Base-by-base conservation (phyloP, 53 echinoderm and acorn worm genomes). In the Crossaster papposus region DNA sequence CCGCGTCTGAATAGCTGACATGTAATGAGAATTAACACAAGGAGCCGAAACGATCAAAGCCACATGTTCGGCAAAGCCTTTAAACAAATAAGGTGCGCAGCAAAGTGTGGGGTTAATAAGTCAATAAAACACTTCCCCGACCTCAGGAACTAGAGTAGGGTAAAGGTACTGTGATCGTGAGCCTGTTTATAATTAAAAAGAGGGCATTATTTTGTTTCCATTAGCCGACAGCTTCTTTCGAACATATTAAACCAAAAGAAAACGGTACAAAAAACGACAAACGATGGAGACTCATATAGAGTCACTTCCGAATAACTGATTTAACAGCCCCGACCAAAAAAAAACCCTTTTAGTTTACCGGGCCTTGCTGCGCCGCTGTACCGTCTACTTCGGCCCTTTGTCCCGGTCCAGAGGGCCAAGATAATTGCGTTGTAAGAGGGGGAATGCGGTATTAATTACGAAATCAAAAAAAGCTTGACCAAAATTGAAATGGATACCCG, bases 401-500 rank as follows among this genome's bases (percentile, higher is more conserved):
- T 85, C 73, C 55, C 20, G 72, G 5, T 74, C 52, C 15, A 35
- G 34, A 18, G 68, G 24, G 35, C 35, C 68, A 14, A 14, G 64
- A 64, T 70, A 65, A 85, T 85, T 72, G 85, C 33, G 23, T 54
- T 74, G 20, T 72, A 50, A 79, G 70, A 83, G 54, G 85, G 85
- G 53, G 54, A n/a, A 85, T 85, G 74, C 72, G 72, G 74, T 54
- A n/a, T n/a, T n/a, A 85, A 85, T 85, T 85, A 85, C 72, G 30
- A 85, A 34, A 85, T 85, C 85, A 85, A 85, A 85, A n/a, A 85
- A 74, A 12, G 37, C 50, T 10, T 37, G 32, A 37, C n/a, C 70
- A 64, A 83, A 83, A 83, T 83, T 70, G 83, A 85, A 85, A 73
- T 85, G 85, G 85, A 73, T 85, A 85, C 72, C 54, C 72, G n/a